Percentiles rank a stretch among this genome's conserved stretches.
phyloP scores from a whole-genome alignment of 2,888 invertebrate genomes.

The Dryadula phaetusa region DNA sequence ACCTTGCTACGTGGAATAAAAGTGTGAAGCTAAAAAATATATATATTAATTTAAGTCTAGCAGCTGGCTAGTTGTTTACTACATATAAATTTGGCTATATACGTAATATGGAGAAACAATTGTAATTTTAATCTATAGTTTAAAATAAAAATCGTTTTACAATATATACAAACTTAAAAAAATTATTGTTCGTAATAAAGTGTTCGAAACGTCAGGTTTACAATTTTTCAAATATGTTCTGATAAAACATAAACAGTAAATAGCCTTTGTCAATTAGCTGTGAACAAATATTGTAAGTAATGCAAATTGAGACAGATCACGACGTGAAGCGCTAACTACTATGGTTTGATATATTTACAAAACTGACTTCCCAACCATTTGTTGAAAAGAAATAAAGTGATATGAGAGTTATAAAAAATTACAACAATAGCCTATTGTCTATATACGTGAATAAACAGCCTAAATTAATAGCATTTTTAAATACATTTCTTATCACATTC shows the following conservation, averaged over 20 bases:
- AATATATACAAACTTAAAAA: neutral
- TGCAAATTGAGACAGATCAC: slow-evolving; percentile 74
- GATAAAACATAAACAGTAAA: neutral
- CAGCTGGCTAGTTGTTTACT: too few species aligned
- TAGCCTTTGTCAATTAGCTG: neutral
- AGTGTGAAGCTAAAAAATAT: too few species aligned
- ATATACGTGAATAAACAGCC: too few species aligned
- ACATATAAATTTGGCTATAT: too few species aligned
- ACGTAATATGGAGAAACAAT: too few species aligned
- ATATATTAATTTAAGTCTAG: too few species aligned
- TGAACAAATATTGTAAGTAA: slow-evolving; percentile 45
- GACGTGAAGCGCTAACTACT: slow-evolving; percentile 66
- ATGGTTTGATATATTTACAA: slow-evolving; percentile 46
- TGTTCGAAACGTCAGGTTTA: neutral
- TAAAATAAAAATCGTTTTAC: too few species aligned
- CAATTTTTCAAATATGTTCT: neutral
- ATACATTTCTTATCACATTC: too few species aligned
- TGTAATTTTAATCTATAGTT: too few species aligned
- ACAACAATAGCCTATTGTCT: too few species aligned
- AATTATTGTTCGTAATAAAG: neutral
- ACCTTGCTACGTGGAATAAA: too few species aligned
- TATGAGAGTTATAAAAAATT: slow-evolving; percentile 2
- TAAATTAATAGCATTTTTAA: too few species aligned
- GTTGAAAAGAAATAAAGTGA: slow-evolving; percentile 32
- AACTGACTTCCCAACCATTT: slow-evolving; percentile 36